Evolutionary conservation across 2,113 vertebrate genomes (phyloP).

Genomic region (Numida meleagris): DNA sequence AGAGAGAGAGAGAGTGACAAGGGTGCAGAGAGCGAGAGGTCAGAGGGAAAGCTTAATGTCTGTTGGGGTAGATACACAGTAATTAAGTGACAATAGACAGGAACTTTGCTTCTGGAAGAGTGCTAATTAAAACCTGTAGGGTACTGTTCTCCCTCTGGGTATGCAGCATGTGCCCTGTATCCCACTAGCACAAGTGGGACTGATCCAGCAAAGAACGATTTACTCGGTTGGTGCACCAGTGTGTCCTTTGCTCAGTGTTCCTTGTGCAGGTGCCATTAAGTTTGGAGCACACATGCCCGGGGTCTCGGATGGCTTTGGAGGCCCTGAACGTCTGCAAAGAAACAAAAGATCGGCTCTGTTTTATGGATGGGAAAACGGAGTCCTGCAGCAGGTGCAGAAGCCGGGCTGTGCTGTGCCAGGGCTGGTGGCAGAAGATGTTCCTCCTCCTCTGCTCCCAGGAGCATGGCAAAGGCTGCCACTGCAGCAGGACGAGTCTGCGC

Average conservation of each 20-base stretch:
- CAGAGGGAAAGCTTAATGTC: slow-evolving; percentile 39
- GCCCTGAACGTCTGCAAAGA: not conserved
- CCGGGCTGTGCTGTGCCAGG: not conserved
- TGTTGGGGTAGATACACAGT: slow-evolving; percentile 55
- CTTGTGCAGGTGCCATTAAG: accelerated
- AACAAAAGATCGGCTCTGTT: not conserved
- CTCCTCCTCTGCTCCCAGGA: not conserved
- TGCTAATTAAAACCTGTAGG: slow-evolving; percentile 67
- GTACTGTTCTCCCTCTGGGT: not conserved
- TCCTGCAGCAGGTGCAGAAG: accelerated
- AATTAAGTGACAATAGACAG: slow-evolving; percentile 68
- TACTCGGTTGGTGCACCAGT: accelerated
- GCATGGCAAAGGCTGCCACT: not conserved
- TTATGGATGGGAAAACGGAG: not conserved
- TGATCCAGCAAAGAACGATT: not conserved
- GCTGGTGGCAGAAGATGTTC: not conserved
- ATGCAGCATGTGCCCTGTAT: not conserved
- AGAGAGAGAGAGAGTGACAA: not conserved
- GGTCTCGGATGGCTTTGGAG: not conserved
- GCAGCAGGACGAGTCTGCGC: not conserved
- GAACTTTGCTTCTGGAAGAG: slow-evolving; percentile 49
- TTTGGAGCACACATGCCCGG: accelerated
- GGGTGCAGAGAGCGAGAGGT: slow-evolving; percentile 58
- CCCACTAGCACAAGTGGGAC: not conserved
- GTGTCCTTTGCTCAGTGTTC: accelerated